Percentiles rank a stretch among this genome's conserved stretches.
phyloP scores from a whole-genome alignment of 2,113 vertebrate species.

The Petaurus breviceps region DNA sequence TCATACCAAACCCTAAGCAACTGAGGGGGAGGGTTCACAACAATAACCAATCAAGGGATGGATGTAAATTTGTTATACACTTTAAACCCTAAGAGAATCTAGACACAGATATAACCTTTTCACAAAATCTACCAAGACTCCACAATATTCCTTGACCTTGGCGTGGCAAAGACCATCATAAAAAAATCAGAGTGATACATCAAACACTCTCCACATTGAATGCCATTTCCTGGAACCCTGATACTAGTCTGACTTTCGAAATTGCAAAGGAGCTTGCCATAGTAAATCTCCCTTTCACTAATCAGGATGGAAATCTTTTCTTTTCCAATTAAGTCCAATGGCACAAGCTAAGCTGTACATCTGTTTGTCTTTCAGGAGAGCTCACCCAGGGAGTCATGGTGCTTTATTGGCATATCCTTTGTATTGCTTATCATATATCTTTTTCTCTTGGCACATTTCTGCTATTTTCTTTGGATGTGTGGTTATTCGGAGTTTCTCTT shows the following conservation, averaged over 20 bases:
- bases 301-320: constrained; percentile 64
- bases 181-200: background rate
- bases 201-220: background rate
- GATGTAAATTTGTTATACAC: background rate
- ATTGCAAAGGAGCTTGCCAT: background rate
- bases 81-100: background rate
- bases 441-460: background rate
- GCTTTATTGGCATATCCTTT: constrained; percentile 25
- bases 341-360: constrained; percentile 28
- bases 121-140: background rate
- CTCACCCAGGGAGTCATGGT: background rate
- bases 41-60: background rate
- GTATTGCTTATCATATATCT: constrained; percentile 4
- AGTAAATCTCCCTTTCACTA: constrained; percentile 37
- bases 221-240: constrained; percentile 30
- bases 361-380: constrained; percentile 50
- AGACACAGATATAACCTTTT: background rate
- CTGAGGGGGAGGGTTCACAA: background rate
- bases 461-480: constrained; percentile 57
- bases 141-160: constrained; percentile 3
- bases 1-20: background rate
- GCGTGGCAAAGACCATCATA: background rate
- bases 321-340: constrained; percentile 43
- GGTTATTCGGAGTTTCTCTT: constrained; percentile 68
- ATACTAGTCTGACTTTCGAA: background rate